Conservation (phyloP, 1,140 invertebrate species). For the Cherax quadricarinatus region DNA sequence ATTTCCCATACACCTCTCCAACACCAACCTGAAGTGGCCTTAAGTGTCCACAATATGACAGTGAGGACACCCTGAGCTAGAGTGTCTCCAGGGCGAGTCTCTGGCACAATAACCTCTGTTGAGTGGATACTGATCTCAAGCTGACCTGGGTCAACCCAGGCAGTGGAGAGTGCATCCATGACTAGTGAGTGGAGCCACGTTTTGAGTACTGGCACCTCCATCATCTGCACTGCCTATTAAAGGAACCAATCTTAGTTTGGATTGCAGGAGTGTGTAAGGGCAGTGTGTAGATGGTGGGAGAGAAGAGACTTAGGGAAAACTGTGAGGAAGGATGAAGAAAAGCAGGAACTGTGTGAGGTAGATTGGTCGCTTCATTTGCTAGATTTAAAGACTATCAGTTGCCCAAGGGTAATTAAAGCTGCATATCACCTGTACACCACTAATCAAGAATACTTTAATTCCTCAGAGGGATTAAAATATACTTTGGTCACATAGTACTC, state of each 20-base stretch:
- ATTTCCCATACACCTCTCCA: too few species aligned
- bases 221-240: conserved; percentile 78
- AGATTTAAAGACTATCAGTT: too few species aligned
- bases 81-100: conserved; percentile 73
- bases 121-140: conserved; percentile 78
- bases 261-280: too few species aligned
- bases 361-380: too few species aligned
- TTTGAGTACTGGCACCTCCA: conserved; percentile 81
- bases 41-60: conserved; percentile 75
- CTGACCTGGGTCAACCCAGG: conserved; percentile 80
- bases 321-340: not conserved
- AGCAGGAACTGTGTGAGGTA: not conserved
- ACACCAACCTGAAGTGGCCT: conserved; percentile 44
- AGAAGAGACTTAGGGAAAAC: not conserved
- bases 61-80: conserved; percentile 79
- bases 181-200: conserved; percentile 81
- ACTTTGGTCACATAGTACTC: too few species aligned
- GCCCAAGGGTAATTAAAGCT: too few species aligned
- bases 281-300: not conserved
- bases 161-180: conserved; percentile 80
- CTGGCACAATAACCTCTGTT: conserved; percentile 77
- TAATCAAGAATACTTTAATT: too few species aligned
- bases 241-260: not conserved
- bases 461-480: too few species aligned
- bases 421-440: too few species aligned